A percentile compares a stretch with the other conserved stretches of the same genome.
These are phyloP conservation scores for Vulpes vulpes DNA, from an alignment of 2,113 vertebrate species.

Conservation along the genomic window DNA sequence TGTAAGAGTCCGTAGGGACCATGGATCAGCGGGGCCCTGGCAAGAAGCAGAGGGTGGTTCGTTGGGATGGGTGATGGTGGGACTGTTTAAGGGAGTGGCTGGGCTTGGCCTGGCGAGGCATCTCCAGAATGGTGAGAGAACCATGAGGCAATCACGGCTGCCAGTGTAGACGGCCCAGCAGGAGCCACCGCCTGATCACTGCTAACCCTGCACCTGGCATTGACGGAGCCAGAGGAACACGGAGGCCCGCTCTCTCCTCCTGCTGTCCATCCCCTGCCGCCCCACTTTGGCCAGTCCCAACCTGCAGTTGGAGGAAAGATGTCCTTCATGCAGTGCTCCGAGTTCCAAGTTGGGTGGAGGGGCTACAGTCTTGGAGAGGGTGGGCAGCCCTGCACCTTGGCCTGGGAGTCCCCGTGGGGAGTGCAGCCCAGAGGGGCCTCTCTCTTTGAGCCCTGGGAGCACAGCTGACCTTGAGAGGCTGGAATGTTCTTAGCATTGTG, in stretches of 20 bases:
- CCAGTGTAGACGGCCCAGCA: too few species aligned
- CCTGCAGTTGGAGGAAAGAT: neutral
- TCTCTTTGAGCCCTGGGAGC: accelerated
- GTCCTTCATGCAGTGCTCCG: accelerated
- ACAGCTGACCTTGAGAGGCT: neutral
- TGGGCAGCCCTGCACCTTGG: neutral
- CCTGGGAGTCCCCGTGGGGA: neutral
- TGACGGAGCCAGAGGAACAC: neutral
- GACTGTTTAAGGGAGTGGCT: neutral
- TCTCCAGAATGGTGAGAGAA: neutral
- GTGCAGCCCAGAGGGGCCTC: neutral
- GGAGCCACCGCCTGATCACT: neutral
- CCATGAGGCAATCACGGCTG: neutral
- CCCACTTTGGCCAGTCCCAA: neutral
- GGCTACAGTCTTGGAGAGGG: neutral
- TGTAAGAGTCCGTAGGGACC: neutral
- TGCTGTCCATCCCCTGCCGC: accelerated
- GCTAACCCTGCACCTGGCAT: too few species aligned
- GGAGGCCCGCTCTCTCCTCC: neutral
- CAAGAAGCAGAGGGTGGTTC: neutral
- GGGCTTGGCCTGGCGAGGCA: neutral
- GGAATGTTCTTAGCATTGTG: neutral
- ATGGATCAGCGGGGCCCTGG: neutral
- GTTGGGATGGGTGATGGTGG: neutral
- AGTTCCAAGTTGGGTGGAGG: neutral